Evolutionary conservation across 2,888 invertebrate species (phyloP).

Genomic region (Autographa gamma): DNA sequence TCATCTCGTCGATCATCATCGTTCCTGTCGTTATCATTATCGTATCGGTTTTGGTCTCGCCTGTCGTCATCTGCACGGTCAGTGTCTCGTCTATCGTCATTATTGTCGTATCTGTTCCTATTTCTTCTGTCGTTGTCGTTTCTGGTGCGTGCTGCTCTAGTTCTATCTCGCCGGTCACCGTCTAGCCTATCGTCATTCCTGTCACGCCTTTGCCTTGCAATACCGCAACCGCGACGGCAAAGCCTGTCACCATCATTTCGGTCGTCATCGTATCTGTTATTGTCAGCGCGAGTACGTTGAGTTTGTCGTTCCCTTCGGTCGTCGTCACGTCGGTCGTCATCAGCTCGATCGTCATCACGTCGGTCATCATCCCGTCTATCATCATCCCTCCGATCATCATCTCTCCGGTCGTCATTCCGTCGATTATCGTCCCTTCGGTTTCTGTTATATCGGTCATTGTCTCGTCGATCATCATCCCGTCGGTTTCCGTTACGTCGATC

Average conservation of each 20-base stretch:
- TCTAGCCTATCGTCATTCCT: background rate
- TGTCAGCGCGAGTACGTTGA: background rate
- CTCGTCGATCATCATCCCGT: slow-evolving; percentile 6
- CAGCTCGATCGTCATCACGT: background rate
- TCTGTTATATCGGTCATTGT: background rate
- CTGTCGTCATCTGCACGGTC: slow-evolving; percentile 9
- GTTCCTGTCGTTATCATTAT: background rate
- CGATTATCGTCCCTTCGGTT: slow-evolving; percentile 5
- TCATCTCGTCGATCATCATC: background rate
- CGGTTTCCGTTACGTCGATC: slow-evolving; percentile 11
- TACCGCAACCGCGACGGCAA: background rate
- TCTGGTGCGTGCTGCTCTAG: background rate
- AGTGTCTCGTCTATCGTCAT: background rate
- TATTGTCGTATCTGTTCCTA: slow-evolving; percentile 8
- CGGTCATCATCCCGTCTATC: background rate
- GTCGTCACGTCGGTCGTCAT: no score
- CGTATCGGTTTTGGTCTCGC: background rate
- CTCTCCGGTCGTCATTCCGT: slow-evolving; percentile 9
- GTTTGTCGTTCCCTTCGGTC: background rate
- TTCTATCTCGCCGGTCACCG: background rate
- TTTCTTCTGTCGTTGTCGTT: slow-evolving; percentile 1
- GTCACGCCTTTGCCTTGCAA: background rate
- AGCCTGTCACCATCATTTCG: background rate
- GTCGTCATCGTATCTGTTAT: background rate
- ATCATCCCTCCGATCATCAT: background rate